These are phyloP conservation scores for Antigone vipio DNA, from an alignment of 2,113 vertebrate genomes.

Conservation along the genomic window DNA sequence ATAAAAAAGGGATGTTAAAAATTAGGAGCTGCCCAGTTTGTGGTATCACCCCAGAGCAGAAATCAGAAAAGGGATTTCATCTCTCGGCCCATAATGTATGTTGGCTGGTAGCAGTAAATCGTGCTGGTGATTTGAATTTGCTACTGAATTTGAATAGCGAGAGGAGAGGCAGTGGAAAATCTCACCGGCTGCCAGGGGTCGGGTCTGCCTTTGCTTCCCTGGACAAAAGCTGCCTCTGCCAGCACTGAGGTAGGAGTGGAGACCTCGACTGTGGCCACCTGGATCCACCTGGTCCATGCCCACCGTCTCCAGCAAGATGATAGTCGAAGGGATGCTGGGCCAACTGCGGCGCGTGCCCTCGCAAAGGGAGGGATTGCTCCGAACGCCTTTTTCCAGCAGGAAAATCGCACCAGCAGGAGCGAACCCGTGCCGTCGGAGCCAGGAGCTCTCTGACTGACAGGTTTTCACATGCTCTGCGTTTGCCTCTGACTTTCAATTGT, in stretches of 20 bases:
- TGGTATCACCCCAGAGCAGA: not conserved
- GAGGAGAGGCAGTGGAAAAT: not conserved
- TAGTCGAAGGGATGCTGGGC: not conserved
- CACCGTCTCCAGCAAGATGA: not conserved
- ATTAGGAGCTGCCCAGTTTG: not conserved
- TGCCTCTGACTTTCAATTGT: slow-evolving; percentile 35
- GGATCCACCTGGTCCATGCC: not conserved
- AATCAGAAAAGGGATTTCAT: not conserved
- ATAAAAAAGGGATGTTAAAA: not conserved
- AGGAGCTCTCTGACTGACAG: not conserved
- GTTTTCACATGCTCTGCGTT: not conserved
- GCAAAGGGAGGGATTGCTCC: not conserved
- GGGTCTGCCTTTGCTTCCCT: not conserved
- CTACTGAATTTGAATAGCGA: not conserved
- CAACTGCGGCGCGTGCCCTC: not conserved
- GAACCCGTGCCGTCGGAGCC: accelerated
- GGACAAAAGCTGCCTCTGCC: not conserved
- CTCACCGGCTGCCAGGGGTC: not conserved
- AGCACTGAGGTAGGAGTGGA: not conserved
- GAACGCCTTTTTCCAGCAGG: not conserved
- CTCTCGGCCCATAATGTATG: not conserved
- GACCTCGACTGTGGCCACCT: not conserved
- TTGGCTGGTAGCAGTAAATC: not conserved
- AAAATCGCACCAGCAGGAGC: not conserved
- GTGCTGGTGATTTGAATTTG: not conserved